Evolutionary conservation across 1,140 invertebrate genomes (phyloP), one percentile per base, ranked within the genome.

Genomic region (Trypoxylus dichotomus): DNA sequence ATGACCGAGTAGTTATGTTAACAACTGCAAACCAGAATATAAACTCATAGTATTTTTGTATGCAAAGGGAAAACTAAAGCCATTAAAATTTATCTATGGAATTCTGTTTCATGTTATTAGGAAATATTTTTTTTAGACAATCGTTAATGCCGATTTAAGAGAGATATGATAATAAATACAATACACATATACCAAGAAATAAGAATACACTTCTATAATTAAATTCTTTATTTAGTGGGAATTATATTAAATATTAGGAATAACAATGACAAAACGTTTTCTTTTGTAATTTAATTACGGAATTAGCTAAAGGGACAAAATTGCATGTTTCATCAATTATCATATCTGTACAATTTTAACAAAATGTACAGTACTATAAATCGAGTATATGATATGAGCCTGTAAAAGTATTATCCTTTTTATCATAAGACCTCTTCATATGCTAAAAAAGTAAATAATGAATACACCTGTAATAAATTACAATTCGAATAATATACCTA

Each of bases 401-500:
- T 75, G 74, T 75, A 75, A 75, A 43, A 75, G 74, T 75, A 54
- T 75, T 75, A 75, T 75, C 74, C n/a, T 75, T 43, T 43, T 75
- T 75, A 54, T 75, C 74, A 75, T 75, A 75, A 75, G 74, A 75
- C 41, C 43, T 75, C 43, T 75, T 75, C 41, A 75, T 42, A 75
- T 75, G 41, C 43, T 47, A 43, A 75, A 41, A 75, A 43, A n/a
- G 54, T 47, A 47, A 75, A 54, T 75, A 75, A 75, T 75, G 6
- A 75, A 27, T 47, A 75, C 11, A 75, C 25, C 21, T 32, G 41
- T 43, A 74, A 75, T 75, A 75, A 75, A 75, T 75, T 75, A 75
- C 74, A 75, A 47, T 54, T 75, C 24, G 43, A 75, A 77, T 80
- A 75, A 83, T 82, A 81, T 81, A 80, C 78, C 79, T 80, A 80